phyloP scores from a whole-genome alignment of 2,797 vertebrate species.

The Cetoscarus ocellatus region DNA sequence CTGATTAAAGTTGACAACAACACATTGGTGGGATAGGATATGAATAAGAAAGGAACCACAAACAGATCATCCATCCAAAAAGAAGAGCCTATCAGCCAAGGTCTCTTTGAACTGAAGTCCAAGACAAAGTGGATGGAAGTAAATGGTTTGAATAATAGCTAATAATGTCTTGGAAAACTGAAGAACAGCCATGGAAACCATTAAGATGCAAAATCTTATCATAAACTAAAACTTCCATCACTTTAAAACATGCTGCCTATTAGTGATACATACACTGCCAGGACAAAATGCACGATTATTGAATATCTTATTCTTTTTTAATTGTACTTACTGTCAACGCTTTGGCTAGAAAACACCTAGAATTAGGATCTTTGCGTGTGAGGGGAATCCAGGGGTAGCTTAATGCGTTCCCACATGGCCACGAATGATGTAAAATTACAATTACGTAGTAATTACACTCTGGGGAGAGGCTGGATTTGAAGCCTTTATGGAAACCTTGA shows the following conservation, averaged over 20 bases:
- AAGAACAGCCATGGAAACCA: slow-evolving; percentile 43
- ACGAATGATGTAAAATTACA: slow-evolving; percentile 53
- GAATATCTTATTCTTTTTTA: slow-evolving; percentile 23
- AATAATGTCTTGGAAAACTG: slow-evolving; percentile 57
- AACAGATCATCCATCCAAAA: slow-evolving; percentile 46
- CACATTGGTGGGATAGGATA: slow-evolving; percentile 61
- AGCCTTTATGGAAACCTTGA: slow-evolving; percentile 57
- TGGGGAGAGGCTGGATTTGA: slow-evolving; percentile 34
- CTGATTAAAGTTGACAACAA: slow-evolving; percentile 57
- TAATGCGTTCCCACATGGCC: slow-evolving; percentile 38
- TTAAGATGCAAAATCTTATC: slow-evolving; percentile 48
- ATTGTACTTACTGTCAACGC: slow-evolving; percentile 1
- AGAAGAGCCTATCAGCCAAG: slow-evolving; percentile 11
- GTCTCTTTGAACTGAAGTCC: slow-evolving; percentile 56
- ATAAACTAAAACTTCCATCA: slow-evolving; percentile 45
- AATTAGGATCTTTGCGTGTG: slow-evolving; percentile 22
- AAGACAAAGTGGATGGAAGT: slow-evolving; percentile 63
- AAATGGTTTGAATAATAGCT: slow-evolving; percentile 62
- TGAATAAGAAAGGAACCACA: slow-evolving; percentile 53
- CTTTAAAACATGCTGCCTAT: slow-evolving; percentile 33
- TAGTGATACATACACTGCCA: slow-evolving; percentile 25
- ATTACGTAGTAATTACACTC: slow-evolving; percentile 51
- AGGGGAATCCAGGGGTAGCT: slow-evolving; percentile 24
- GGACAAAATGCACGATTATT: slow-evolving; percentile 35
- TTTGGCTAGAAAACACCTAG: slow-evolving; percentile 25